Conservation (phyloP, 2,888 invertebrate genomes). For the Acrobasis consociella region DNA sequence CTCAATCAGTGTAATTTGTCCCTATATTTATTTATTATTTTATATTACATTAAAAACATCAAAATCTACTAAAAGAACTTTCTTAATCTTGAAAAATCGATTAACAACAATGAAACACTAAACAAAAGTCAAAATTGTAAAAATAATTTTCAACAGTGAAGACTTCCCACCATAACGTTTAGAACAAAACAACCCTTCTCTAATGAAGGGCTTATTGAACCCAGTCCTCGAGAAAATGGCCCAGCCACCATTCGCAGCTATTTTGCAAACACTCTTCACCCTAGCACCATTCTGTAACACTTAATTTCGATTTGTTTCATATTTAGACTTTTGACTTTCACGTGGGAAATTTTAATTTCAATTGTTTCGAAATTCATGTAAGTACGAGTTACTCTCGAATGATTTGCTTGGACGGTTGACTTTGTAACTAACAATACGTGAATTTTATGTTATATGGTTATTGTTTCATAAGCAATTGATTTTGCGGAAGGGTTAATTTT, state of each 20-base stretch:
- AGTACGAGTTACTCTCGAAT: background rate
- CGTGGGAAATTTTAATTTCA: constrained; percentile 51
- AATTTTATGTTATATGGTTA: background rate
- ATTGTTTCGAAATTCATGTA: constrained; percentile 7
- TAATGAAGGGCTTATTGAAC: constrained; percentile 53
- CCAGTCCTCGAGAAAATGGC: constrained; percentile 60
- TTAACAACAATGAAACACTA: too few relatives aligned
- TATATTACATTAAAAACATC: too few relatives aligned
- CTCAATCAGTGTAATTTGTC: too few relatives aligned
- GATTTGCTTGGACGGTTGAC: background rate
- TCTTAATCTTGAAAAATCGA: too few relatives aligned
- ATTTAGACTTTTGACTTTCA: constrained; percentile 41
- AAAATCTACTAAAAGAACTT: too few relatives aligned
- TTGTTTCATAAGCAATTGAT: constrained; percentile 1
- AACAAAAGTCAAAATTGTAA: constrained; percentile 14
- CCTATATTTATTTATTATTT: too few relatives aligned
- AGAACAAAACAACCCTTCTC: constrained; percentile 43
- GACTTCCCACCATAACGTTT: constrained; percentile 31
- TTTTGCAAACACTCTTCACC: constrained; percentile 73
- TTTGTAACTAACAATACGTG: background rate
- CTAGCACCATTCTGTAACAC: constrained; percentile 56
- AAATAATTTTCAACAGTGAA: background rate
- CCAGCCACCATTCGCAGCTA: constrained; percentile 66
- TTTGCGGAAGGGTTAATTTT: background rate
- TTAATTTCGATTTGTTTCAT: constrained; percentile 57